Conservation (phyloP, 30 jellyfish, hydroid and myxozoan species). For the Cassiopea andromeda region DNA sequence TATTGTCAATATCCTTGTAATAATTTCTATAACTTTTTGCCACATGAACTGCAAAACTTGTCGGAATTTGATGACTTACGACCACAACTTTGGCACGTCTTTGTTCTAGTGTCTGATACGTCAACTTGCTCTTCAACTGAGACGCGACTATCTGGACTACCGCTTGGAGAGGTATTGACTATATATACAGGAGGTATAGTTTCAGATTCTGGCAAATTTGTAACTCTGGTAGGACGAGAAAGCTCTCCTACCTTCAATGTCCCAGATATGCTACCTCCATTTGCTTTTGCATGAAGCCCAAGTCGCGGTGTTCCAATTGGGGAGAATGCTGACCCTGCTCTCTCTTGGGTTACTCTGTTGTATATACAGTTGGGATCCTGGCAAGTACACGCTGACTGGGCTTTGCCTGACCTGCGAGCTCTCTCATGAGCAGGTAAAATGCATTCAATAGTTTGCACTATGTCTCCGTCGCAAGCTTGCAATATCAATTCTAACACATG, state of each 20-base stretch:
- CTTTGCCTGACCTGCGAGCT: slow-evolving; percentile 22
- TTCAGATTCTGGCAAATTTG: slow-evolving; percentile 31
- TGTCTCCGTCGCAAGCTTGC: slow-evolving; percentile 78
- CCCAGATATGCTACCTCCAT: not conserved
- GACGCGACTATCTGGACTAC: slow-evolving; percentile 61
- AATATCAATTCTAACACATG: slow-evolving; percentile 66
- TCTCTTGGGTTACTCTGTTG: slow-evolving; percentile 28
- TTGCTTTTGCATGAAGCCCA: slow-evolving; percentile 32
- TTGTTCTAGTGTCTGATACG: slow-evolving; percentile 15
- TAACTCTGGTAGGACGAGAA: not conserved
- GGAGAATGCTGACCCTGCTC: slow-evolving; percentile 69
- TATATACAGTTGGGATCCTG: slow-evolving; percentile 50
- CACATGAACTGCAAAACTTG: slow-evolving; percentile 75
- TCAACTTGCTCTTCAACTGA: slow-evolving; percentile 51
- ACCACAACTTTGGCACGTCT: slow-evolving; percentile 50
- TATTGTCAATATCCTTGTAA: not conserved
- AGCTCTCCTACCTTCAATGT: slow-evolving; percentile 15
- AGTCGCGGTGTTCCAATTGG: slow-evolving; percentile 51
- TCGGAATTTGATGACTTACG: slow-evolving; percentile 40
- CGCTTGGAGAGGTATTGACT: slow-evolving; percentile 74
- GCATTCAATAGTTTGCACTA: slow-evolving; percentile 70
- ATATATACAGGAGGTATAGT: slow-evolving; percentile 63
- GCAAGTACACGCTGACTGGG: slow-evolving; percentile 47
- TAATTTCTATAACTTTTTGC: slow-evolving; percentile 33
- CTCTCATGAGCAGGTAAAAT: slow-evolving; percentile 73